Base-by-base conservation (phyloP, 2,113 vertebrate species). In the Girardinichthys multiradiatus region DNA sequence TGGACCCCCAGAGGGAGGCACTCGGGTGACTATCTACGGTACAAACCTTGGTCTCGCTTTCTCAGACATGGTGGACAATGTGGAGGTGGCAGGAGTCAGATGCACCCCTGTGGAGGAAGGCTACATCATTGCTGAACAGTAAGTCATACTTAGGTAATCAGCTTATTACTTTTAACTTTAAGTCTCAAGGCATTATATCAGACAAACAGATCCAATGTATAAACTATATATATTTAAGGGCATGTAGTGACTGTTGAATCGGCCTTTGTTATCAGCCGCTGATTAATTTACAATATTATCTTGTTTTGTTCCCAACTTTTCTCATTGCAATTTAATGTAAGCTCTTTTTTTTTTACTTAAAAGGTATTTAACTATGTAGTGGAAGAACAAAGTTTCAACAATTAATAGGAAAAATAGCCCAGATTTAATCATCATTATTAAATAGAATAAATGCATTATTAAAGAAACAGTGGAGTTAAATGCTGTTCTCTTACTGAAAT, bases 121-220 rank as follows among this genome's bases (percentile, higher is more conserved):
- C 37, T 99, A 99, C 91, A 89, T 99, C 68, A 92, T 98, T 9
- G 98, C 98, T 0, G 98, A 99, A 73, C 98, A 98, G 98, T 99
- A 92, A 97, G 98, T 93, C 58, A 29, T 67, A 4, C 24, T 54
- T 54, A n/a, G 48, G 21, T 54, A 54, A 54, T 54, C 21, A n/a
- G 48, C 21, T 54, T 54, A 2, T 54, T 54, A 11, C 48, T 24
- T 45, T 54, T 54, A 3, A 54, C 21, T 54, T 54, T 54, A 24
- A 3, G 24, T 7, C 48, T 54, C 8, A 10, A 54, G 7, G 8
- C 21, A 54, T 54, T 54, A 7, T 35, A 35, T n/a, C 19, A 54
- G 8, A 35, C 5, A 35, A 35, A 35, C 33, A 35, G 10, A 35
- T 7, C 33, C n/a, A n/a, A n/a, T n/a, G n/a, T n/a, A n/a, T n/a